These are phyloP conservation scores for Cnemophilus loriae DNA, from an alignment of 2,113 vertebrate genomes.

Conservation along the genomic window DNA sequence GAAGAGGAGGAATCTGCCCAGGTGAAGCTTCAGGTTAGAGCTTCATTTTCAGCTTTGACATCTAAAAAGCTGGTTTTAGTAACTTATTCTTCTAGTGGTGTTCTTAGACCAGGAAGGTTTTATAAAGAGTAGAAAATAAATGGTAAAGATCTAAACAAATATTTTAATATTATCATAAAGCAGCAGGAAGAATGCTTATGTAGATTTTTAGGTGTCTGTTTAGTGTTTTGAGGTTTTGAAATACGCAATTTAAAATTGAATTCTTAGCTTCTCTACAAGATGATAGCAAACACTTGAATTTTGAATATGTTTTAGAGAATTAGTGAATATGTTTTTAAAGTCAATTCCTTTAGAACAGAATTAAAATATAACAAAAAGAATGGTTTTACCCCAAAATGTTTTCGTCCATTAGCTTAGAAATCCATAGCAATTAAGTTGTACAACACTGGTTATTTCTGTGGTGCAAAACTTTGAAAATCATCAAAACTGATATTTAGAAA, in stretches of 20 bases:
- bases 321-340: background rate
- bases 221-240: background rate
- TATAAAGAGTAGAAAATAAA: background rate
- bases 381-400: background rate
- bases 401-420: rapidly evolving
- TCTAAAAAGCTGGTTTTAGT: background rate
- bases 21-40: background rate
- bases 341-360: background rate
- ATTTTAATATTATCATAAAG: background rate
- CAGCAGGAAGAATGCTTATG: background rate
- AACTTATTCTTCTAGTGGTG: background rate
- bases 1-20: background rate
- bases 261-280: background rate
- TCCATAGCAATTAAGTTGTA: background rate
- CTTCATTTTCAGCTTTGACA: background rate
- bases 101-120: background rate
- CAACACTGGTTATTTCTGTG: background rate
- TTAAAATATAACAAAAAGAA: background rate
- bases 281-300: background rate
- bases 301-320: background rate
- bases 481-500: background rate
- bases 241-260: background rate
- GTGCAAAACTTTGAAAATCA: background rate
- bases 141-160: background rate
- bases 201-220: background rate